Evolutionary conservation across 2,797 vertebrate genomes (phyloP), one percentile per base, ranked within the genome.

Genomic region (Myotis myotis): DNA sequence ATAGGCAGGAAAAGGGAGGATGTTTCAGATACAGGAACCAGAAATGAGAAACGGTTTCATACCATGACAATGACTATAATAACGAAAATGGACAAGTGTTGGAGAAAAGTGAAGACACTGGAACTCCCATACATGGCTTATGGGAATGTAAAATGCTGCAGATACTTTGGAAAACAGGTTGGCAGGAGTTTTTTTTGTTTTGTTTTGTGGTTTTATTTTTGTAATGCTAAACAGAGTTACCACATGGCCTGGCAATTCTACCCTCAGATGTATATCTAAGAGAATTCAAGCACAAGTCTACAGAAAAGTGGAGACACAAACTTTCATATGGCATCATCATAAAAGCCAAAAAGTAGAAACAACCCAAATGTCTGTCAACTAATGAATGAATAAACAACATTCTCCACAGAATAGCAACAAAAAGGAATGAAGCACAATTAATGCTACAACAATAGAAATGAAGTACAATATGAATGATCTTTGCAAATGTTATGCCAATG

Each of bases 101-200:
- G 8, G 8, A 8, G 13, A 15, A 44, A 49, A 51, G 28, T n/a
- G 9, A 53, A 72, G 17, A 94, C 82, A 55, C 1, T 13, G 3
- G 16, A 51, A 53, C 13, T 70, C 11, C 82, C 36, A 72, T 8
- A 81, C 25, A 38, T 3, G 53, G 28, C 51, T 81, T 6, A 5
- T 60, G 22, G 53, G 53, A 47, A 72, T 78, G 17, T n/a, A 93
- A 83, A 49, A 88, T 23, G 11, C 8, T 62, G 13, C 22, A 30
- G n/a, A 60, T n/a, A 70, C 28, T 93, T 81, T 92, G 60, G 68
- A 94, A 57, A 87, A 86, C 41, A 87, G 53, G 76, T 80, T 87
- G 23, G 28, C 20, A 53, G 36, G 51, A 60, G 4, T 60, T 60
- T 20, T 53, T 28, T n/a, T 51, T 47, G 47, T 47, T 47, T 47